Conservation (phyloP, 2,113 vertebrate species). For the Pipra filicauda region DNA sequence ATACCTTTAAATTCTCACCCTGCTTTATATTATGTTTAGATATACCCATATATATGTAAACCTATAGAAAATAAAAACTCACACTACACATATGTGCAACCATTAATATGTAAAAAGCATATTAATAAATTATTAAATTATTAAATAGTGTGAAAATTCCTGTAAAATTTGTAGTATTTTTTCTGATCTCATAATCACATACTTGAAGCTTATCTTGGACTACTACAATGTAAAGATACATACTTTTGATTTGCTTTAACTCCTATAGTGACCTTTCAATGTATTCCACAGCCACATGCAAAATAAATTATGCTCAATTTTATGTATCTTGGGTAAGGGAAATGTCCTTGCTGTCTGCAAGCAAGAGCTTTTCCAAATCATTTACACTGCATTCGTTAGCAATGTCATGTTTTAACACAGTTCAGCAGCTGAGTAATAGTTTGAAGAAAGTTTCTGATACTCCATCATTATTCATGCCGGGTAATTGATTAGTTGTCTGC, state of each 20-base stretch:
- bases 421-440: not conserved
- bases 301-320: not conserved
- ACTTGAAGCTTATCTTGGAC: not conserved
- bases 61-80: not conserved
- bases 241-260: not conserved
- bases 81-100: rapidly evolving
- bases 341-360: not conserved
- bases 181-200: not conserved
- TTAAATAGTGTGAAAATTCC: not conserved
- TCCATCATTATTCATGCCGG: not conserved
- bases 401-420: not conserved
- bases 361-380: not conserved
- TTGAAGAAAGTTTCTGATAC: not conserved
- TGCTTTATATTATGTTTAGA: not conserved
- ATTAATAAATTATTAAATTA: too few relatives aligned
- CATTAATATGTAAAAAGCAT: not conserved
- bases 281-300: not conserved
- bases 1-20: not conserved
- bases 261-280: not conserved
- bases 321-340: not conserved
- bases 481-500: not conserved
- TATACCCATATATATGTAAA: not conserved
- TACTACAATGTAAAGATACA: not conserved
- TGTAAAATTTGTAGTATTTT: not conserved
- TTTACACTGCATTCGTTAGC: not conserved